Conservation (phyloP, 2,797 vertebrate species). For the Onychomys leucogaster region DNA sequence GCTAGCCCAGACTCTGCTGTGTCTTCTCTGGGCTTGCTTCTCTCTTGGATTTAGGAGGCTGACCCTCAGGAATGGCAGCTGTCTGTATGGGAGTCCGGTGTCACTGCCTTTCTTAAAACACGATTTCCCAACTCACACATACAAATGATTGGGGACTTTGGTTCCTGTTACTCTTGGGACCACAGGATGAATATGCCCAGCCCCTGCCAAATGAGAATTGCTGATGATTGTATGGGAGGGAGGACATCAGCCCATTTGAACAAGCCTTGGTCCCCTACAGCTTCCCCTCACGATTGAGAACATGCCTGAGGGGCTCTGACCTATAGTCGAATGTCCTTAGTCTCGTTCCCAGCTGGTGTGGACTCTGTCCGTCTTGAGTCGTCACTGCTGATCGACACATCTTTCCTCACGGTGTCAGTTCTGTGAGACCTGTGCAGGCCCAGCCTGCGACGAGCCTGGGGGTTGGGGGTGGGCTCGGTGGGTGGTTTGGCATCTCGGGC, state of each 20-base stretch:
- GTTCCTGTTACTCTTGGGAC: background rate
- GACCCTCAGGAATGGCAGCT: background rate
- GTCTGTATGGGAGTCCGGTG: background rate
- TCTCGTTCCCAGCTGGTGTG: background rate
- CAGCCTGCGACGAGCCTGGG: constrained; percentile 47
- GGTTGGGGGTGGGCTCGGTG: background rate
- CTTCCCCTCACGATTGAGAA: background rate
- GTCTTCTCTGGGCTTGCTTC: background rate
- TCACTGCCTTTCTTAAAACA: background rate
- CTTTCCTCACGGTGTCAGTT: background rate
- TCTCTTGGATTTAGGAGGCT: background rate
- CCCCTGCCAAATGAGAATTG: background rate
- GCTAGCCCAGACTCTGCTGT: background rate
- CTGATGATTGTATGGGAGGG: background rate
- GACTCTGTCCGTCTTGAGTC: constrained; percentile 37
- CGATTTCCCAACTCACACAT: background rate
- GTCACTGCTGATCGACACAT: background rate
- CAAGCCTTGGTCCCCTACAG: background rate
- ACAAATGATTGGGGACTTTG: background rate
- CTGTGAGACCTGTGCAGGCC: constrained; percentile 57
- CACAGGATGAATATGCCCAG: background rate
- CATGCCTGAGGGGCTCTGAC: background rate
- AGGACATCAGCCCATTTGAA: background rate
- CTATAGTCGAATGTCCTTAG: constrained; percentile 76
- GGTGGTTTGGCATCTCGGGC: constrained; percentile 75